Percentiles rank a stretch among this genome's conserved stretches.
Conservation (phyloP, 2,888 invertebrate species). For the Fragum whitleyi region DNA sequence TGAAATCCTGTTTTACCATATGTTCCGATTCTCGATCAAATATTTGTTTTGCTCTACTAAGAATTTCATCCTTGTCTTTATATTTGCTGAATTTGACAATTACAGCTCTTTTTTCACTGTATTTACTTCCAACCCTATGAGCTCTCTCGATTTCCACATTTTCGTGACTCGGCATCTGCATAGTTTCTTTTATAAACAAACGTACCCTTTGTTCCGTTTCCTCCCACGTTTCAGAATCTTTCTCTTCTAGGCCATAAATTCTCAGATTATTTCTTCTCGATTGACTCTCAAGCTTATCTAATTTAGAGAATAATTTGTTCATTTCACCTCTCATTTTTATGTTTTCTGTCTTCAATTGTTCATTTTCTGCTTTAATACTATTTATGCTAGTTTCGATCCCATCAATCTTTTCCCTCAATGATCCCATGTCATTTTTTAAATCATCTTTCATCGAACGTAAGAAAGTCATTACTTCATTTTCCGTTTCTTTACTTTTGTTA, state of each 20-base stretch:
- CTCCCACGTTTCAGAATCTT: background rate
- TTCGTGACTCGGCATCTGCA: background rate
- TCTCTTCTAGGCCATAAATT: background rate
- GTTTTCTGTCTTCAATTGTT: background rate
- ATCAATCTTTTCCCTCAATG: no score
- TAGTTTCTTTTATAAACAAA: background rate
- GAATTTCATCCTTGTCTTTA: no score
- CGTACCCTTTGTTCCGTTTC: slow-evolving; percentile 6
- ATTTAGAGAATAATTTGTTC: background rate
- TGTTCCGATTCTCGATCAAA: background rate
- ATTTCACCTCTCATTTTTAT: background rate
- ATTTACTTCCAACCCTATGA: no score
- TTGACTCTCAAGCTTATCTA: slow-evolving; percentile 2
- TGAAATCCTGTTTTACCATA: background rate
- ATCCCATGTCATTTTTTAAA: background rate
- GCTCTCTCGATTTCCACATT: no score
- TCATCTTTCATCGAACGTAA: slow-evolving; percentile 5
- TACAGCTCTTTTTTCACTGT: background rate
- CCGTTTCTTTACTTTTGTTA: background rate
- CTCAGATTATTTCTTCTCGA: slow-evolving; percentile 9
- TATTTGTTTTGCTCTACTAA: background rate
- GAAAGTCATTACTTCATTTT: slow-evolving; percentile 3
- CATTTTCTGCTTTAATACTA: background rate
- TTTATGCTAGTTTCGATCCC: background rate
- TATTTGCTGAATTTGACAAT: background rate